Conservation (phyloP, 2,113 vertebrate species). For the Gambusia affinis region DNA sequence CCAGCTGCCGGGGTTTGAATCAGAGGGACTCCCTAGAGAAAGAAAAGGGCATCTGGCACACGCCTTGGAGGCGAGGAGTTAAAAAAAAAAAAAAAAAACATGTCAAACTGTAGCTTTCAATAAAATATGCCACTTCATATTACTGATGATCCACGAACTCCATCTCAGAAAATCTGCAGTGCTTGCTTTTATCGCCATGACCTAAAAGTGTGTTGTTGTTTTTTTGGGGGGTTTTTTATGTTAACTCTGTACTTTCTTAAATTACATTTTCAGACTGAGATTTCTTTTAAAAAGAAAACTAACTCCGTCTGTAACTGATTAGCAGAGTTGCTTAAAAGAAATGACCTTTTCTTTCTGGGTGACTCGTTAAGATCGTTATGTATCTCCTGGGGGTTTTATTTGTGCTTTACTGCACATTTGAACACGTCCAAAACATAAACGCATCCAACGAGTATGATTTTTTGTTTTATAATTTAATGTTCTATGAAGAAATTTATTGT, state of each 20-base stretch:
- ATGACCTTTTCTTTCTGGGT: background rate
- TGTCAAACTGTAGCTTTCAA: slow-evolving; percentile 57
- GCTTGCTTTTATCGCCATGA: slow-evolving; percentile 2
- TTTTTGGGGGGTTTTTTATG: background rate
- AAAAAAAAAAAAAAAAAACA: slow-evolving; percentile 5
- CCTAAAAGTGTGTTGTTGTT: slow-evolving; percentile 2
- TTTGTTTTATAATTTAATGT: background rate
- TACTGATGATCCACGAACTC: slow-evolving; percentile 35
- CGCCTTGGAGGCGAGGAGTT: slow-evolving; percentile 44
- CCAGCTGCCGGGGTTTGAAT: slow-evolving; percentile 78
- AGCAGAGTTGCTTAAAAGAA: slow-evolving; percentile 40
- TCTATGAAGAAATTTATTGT: background rate
- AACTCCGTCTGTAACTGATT: slow-evolving; percentile 38
- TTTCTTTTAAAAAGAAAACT: slow-evolving; percentile 9
- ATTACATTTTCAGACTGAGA: slow-evolving; percentile 32
- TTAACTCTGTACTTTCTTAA: slow-evolving; percentile 9
- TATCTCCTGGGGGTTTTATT: background rate
- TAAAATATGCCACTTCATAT: slow-evolving; percentile 64
- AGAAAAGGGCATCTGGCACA: slow-evolving; percentile 78
- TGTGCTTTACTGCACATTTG: background rate
- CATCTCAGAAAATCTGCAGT: slow-evolving; percentile 12
- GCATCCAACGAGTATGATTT: background rate
- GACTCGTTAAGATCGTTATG: background rate
- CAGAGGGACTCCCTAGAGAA: slow-evolving; percentile 69
- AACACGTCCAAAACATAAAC: background rate